phyloP scores from a whole-genome alignment of 2,113 vertebrate species.

The Cyprinodon tularosa region DNA sequence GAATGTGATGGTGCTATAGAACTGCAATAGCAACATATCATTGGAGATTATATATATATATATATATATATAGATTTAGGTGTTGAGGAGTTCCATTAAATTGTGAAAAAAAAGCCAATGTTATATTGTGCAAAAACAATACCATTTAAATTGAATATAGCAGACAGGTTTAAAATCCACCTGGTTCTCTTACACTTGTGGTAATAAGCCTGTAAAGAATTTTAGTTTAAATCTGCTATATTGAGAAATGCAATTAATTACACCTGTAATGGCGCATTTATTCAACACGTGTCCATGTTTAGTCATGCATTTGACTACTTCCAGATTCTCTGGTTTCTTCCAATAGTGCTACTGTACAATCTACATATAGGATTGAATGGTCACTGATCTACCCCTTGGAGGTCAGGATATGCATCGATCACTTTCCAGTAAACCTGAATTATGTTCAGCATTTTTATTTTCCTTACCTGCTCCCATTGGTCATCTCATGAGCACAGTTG shows the following conservation, averaged over 20 bases:
- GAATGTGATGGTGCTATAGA: too few species aligned
- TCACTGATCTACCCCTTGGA: too few species aligned
- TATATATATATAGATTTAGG: background rate
- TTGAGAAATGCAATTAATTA: background rate
- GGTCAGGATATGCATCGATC: too few species aligned
- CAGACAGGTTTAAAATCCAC: conserved; percentile 28
- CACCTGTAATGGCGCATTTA: background rate
- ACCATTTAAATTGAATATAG: conserved; percentile 8
- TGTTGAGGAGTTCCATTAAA: background rate
- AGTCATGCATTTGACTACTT: background rate
- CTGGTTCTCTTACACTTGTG: background rate
- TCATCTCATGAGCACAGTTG: conserved; percentile 92
- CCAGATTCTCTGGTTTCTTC: background rate
- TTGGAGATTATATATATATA: background rate
- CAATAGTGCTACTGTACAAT: too few species aligned
- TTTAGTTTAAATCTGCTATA: background rate
- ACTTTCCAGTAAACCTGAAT: too few species aligned
- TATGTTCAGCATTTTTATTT: background rate
- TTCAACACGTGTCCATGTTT: background rate
- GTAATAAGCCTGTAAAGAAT: background rate
- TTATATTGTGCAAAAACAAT: conserved; percentile 17
- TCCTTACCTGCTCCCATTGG: conserved; percentile 85
- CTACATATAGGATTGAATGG: too few species aligned
- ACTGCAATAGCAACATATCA: background rate
- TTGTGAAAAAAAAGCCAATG: background rate